Evolutionary conservation across 2,797 vertebrate species (phyloP).

Genomic region (Setipinna tenuifilis): DNA sequence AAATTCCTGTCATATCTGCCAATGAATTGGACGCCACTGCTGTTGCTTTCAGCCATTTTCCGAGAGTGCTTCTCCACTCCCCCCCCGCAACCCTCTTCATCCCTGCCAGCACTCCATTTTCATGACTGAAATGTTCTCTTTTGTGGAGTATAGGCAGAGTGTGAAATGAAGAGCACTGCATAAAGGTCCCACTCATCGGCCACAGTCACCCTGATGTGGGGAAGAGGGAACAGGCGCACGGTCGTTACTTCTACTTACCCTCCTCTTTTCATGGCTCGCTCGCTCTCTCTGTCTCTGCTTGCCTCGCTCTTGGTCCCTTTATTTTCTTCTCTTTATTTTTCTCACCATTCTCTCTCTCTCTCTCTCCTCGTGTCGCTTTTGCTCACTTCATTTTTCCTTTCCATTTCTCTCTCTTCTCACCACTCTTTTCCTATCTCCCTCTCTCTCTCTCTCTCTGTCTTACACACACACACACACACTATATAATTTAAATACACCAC

Average conservation of each 20-base stretch:
- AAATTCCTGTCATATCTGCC: slow-evolving; percentile 30
- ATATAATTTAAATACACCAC: neutral
- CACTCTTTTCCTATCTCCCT: neutral
- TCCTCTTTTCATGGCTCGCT: neutral
- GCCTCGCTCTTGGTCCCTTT: neutral
- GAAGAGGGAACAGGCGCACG: neutral
- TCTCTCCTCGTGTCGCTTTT: neutral
- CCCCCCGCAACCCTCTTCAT: neutral
- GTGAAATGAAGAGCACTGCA: slow-evolving; percentile 17
- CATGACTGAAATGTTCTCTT: slow-evolving; percentile 17
- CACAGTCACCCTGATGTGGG: slow-evolving; percentile 5
- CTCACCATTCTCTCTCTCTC: neutral
- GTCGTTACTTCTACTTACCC: neutral
- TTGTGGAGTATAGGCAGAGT: slow-evolving; percentile 9
- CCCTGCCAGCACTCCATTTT: neutral
- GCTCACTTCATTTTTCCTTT: neutral
- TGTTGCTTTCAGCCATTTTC: neutral
- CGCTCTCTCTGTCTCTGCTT: neutral
- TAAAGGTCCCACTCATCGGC: neutral
- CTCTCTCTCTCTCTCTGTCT: neutral
- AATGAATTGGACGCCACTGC: slow-evolving; percentile 5
- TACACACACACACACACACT: neutral
- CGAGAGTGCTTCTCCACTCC: neutral
- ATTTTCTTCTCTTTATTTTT: neutral
- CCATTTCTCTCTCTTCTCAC: neutral